Evolutionary conservation across 2,113 vertebrate genomes (phyloP), one percentile per base, ranked within the genome.

Genomic region (Psittacara wagleri): DNA sequence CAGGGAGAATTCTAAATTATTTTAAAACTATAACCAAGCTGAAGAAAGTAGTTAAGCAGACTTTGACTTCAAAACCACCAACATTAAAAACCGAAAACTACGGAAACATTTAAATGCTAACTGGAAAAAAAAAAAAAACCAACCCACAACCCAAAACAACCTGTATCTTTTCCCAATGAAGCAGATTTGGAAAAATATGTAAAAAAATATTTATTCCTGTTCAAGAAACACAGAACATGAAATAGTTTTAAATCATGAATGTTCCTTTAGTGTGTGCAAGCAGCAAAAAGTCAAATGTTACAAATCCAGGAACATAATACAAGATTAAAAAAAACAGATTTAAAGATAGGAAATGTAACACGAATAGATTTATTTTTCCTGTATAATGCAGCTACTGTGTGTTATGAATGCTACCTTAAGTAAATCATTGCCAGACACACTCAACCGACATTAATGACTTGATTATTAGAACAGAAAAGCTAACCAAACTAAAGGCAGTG

Each of bases 361-460:
- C 93, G 89, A 95, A 97, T 92, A 92, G 90, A 96, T 94, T 70
- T 84, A 78, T 94, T 97, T 98, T 94, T 97, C 86, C 96, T 96
- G 92, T 96, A 94, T 95, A 97, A 98, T 94, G 79, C 94, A 97
- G 94, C 97, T 92, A 97, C 94, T 98, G 93, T 96, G 84, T 95
- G 63, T 93, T 95, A 88, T 72, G 94, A 97, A 97, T 86, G 89
- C 80, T 66, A 83, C 92, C 88, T 96, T 89, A 96, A 96, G 93
- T 96, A 96, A 97, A 96, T 96, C 90, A 96, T 75, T 98, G 85
- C 89, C 94, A 97, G 91, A 93, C 90, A 97, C 84, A 94, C 49
- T 97, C 78, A 89, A 68, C 83, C 97, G 94, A 96, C 95, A 97
- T 96, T 97, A 98, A 96, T 95, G 86, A 90, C 92, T 97, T 77